A percentile compares a stretch with the other conserved stretches of the same genome.
These are phyloP conservation scores for Drosophila melanogaster DNA, from an alignment of 1,140 invertebrate species.

Conservation along the genomic window DNA sequence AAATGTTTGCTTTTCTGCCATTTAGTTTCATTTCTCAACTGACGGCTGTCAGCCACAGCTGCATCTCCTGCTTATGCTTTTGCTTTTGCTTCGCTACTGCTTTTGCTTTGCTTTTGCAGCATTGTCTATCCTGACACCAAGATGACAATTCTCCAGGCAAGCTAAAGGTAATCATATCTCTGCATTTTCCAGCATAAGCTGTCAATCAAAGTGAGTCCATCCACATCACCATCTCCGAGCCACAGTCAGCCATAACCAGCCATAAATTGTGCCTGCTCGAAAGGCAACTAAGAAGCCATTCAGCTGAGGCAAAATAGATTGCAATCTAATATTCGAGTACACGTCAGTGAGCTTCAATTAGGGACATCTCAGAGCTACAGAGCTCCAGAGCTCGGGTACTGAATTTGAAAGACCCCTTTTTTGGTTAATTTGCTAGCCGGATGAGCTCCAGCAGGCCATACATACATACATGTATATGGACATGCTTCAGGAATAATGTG, in stretches of 20 bases:
- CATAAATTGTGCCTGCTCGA: neutral
- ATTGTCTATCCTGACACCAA: constrained; percentile 31
- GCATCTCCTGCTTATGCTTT: neutral
- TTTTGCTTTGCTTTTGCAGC: neutral
- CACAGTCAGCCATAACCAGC: too few relatives aligned
- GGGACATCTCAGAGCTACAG: constrained; percentile 13
- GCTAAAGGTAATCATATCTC: constrained; percentile 41
- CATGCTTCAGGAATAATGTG: constrained; percentile 27
- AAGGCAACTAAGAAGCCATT: constrained; percentile 15
- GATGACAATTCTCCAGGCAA: constrained; percentile 34
- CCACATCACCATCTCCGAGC: neutral
- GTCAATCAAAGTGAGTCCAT: constrained; percentile 44
- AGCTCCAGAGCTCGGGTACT: constrained; percentile 6
- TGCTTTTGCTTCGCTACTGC: neutral
- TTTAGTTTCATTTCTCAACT: constrained; percentile 57
- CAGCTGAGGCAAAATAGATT: constrained; percentile 32
- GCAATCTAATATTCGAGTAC: constrained; percentile 31
- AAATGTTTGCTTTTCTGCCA: constrained; percentile 36
- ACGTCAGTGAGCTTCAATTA: constrained; percentile 42
- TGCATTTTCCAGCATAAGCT: constrained; percentile 33
- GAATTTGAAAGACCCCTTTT: neutral
- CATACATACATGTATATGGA: too few relatives aligned
- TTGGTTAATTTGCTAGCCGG: constrained; percentile 33
- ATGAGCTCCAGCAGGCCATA: constrained; percentile 10
- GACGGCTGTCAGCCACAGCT: constrained; percentile 40